Evolutionary conservation across 2,888 invertebrate genomes (phyloP), one percentile per base, ranked within the genome.

Genomic region (Crematogaster levior): DNA sequence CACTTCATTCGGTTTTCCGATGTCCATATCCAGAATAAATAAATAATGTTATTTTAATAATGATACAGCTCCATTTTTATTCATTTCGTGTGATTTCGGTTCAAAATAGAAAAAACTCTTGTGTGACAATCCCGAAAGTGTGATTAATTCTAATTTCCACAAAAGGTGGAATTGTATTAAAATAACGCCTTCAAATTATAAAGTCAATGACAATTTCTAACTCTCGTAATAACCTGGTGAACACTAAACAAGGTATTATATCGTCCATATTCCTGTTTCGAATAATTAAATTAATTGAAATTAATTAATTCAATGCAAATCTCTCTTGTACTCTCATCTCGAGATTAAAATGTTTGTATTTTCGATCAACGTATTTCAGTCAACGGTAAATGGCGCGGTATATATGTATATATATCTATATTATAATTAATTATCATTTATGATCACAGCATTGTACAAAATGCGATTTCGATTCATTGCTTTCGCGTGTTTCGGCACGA

Each of bases 301-400:
- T 77, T 68, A 77, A 77, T 77, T 77, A 68, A 77, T 77, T 77
- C 77, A 6, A 56, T 70, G 77, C 56, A 70, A 61, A 43, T 77
- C 70, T 58, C 70, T 58, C 70, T 77, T 77, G 68, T 43, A 30
- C 43, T 68, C 70, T 70, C 77, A 43, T 70, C 70, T 68, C 77
- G 56, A 77, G 77, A 77, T 77, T 77, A 70, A 77, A 77, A 77
- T 18, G 43, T 77, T 3, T 30, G 43, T 68, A 68, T 68, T 75
- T 63, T 70, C 56, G 77, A 77, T 58, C 77, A n/a, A n/a, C n/a
- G n/a, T n/a, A n/a, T n/a, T n/a, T n/a, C n/a, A 51, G 51, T 77
- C 56, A 56, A 46, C 37, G 70, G 12, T 24, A 70, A 77, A 77
- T 56, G 34, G 56, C 70, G 34, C 51, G 37, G 1, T 24, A 30